Percentiles rank a stretch among this genome's conserved stretches.
Evolutionary conservation across 1,140 invertebrate species (phyloP).

Genomic region (Dendroctonus valens): DNA sequence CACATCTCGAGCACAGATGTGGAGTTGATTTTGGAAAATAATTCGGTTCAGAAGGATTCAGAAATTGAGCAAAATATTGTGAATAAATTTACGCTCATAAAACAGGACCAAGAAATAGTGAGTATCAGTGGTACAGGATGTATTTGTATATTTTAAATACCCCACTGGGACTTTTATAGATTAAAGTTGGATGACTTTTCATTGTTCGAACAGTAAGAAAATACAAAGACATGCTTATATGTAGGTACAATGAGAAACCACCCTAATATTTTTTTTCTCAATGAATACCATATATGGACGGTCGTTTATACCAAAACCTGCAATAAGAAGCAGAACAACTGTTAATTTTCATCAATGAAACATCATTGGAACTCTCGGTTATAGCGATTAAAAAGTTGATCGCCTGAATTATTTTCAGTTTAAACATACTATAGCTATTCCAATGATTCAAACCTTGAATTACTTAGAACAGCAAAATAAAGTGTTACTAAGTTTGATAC

Average conservation of each 20-base stretch:
- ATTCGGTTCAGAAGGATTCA: too few species aligned
- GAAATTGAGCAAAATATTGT: too few species aligned
- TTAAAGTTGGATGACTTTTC: too few species aligned
- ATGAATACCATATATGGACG: background rate
- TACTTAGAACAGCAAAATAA: constrained; percentile 37
- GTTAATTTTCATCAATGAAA: background rate
- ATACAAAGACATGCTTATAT: too few species aligned
- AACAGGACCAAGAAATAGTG: too few species aligned
- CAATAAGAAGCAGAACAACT: background rate
- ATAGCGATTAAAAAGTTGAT: background rate
- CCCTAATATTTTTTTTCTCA: background rate
- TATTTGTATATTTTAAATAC: too few species aligned
- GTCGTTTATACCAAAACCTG: background rate
- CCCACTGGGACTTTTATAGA: too few species aligned
- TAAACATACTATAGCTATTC: constrained; percentile 33
- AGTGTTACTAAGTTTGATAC: constrained; percentile 33
- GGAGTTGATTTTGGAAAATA: too few species aligned
- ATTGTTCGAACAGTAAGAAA: too few species aligned
- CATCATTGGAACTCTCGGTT: background rate
- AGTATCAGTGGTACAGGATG: too few species aligned
- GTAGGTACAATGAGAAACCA: background rate
- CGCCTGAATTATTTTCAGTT: constrained; percentile 29
- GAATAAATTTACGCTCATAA: too few species aligned
- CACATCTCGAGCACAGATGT: too few species aligned
- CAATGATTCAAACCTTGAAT: constrained; percentile 36